Evolutionary conservation across 2,797 vertebrate genomes (phyloP).

Genomic region (Neostethus bicornis): DNA sequence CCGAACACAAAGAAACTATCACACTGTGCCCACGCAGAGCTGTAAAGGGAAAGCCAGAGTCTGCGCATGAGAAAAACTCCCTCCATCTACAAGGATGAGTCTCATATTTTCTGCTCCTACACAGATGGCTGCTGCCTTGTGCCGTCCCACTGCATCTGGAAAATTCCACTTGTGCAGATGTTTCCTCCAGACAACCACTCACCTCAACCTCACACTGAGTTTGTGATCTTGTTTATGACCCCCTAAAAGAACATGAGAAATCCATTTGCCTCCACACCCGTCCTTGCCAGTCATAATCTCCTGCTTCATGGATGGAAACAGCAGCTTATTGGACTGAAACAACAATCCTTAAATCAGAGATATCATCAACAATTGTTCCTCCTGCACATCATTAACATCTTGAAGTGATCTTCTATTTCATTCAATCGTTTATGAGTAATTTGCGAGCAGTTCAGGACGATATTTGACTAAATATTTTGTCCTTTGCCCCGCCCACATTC

Average conservation of each 20-base stretch:
- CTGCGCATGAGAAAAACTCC: conserved; percentile 46
- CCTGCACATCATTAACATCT: too few relatives aligned
- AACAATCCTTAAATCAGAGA: too few relatives aligned
- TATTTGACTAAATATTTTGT: too few relatives aligned
- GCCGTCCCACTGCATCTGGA: conserved; percentile 33
- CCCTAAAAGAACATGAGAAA: conserved; percentile 9
- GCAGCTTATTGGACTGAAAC: conserved; percentile 10
- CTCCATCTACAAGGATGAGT: conserved; percentile 32
- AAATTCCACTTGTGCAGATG: conserved; percentile 39
- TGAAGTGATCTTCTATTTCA: too few relatives aligned
- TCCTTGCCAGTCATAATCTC: neutral
- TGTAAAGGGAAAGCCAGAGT: conserved; percentile 49
- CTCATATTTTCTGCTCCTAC: conserved; percentile 54
- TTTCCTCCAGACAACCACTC: conserved; percentile 1
- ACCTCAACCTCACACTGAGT: conserved; percentile 10
- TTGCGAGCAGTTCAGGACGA: too few relatives aligned
- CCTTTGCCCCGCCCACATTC: too few relatives aligned
- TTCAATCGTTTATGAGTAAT: too few relatives aligned
- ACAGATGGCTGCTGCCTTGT: conserved; percentile 47
- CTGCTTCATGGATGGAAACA: neutral
- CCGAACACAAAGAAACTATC: conserved; percentile 45
- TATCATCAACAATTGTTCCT: too few relatives aligned
- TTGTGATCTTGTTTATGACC: conserved; percentile 17
- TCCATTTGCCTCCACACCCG: conserved; percentile 11
- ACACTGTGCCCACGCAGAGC: conserved; percentile 58